Base-by-base conservation (phyloP, 1,140 invertebrate genomes). In the Mya arenaria region DNA sequence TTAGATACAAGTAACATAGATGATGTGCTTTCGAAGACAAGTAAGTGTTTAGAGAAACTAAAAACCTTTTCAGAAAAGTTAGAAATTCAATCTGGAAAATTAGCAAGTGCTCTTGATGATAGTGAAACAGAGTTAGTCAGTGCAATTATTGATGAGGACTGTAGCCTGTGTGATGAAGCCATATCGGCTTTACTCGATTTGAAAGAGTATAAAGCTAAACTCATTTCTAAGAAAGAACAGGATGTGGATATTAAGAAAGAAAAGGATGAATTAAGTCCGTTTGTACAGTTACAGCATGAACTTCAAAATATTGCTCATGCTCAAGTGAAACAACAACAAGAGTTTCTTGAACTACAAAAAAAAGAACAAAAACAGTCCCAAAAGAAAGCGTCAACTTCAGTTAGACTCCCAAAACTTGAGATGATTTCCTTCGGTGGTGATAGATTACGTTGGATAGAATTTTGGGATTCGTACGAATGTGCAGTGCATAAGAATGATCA, bases 251-350 rank as follows among this genome's bases (percentile, higher is more conserved):
- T 2, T 30, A 62, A 62, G 36, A 8, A 15, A 23, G 25, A 32
- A 32, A n/a, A 8, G 25, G 30, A 28, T 32, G 58, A 62, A 3
- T 32, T 34, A 15, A 4, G 36, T 3, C 13, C 4, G 58, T 25
- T 15, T 17, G 19, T 62, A 2, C 58, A 62, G 17, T 10, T 62
- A 28, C 58, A 6, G 19, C 30, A 62, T 10, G 19, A 62, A 10
- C 30, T 62, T 6, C 58, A 62, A 62, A 4, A 62, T 2, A 62
- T 62, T 62, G 10, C 36, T 28, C 4, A 28, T 8, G 4, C n/a
- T 2, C 58, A 62, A 62, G 30, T 62, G 36, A 62, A 62, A 30
- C 58, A 62, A 30, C 58, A 62, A 62, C 28, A 62, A 62, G n/a
- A n/a, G n/a, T n/a, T n/a, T n/a, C 58, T 62, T 28, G 36, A 34